Evolutionary conservation across 2,113 vertebrate genomes (phyloP), one percentile per base, ranked within the genome.

Genomic region (Furnarius figulus): DNA sequence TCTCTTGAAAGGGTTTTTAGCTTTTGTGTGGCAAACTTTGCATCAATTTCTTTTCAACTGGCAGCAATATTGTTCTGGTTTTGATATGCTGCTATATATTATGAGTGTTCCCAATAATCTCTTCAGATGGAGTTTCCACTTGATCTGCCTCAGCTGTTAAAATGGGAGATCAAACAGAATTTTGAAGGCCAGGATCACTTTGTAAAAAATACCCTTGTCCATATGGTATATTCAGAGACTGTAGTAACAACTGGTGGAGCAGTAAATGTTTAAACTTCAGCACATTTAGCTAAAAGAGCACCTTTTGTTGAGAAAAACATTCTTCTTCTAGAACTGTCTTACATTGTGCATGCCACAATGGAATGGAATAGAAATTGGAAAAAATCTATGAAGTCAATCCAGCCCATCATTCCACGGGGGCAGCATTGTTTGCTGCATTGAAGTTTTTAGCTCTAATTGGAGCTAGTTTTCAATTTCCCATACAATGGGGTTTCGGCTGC

Each of bases 381-480:
- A 76, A 80, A 87, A 78, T 50, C 82, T 61, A 5, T 80, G 46
- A 67, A 89, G 17, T 50, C 63, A 79, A 9, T 85, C 63, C 59
- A 93, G 91, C 39, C 67, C 87, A 87, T 70, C 78, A 76, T 66
- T 93, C 62, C 40, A 59, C 1, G 1, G 67, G 62, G 84, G 58
- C 82, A 87, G 49, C 47, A 82, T 73, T 96, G 50, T 89, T 95
- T 71, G 66, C 67, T 42, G 67, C 40, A 66, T 18, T 85, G 75
- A 91, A 90, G 46, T 67, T 95, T 97, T 83, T 86, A 63, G 68
- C 82, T 93, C 78, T 77, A 94, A 88, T 93, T 94, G 46, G 85
- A 95, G 55, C 55, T 87, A 65, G 31, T 83, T 96, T 95, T 90
- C 95, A 73, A 52, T 90, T 96, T 96, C 55, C 82, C 50, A 17